Percentiles rank a stretch among this genome's conserved stretches.
phyloP scores from a whole-genome alignment of 2,888 invertebrate species.

The Eumerus sabulonum region DNA sequence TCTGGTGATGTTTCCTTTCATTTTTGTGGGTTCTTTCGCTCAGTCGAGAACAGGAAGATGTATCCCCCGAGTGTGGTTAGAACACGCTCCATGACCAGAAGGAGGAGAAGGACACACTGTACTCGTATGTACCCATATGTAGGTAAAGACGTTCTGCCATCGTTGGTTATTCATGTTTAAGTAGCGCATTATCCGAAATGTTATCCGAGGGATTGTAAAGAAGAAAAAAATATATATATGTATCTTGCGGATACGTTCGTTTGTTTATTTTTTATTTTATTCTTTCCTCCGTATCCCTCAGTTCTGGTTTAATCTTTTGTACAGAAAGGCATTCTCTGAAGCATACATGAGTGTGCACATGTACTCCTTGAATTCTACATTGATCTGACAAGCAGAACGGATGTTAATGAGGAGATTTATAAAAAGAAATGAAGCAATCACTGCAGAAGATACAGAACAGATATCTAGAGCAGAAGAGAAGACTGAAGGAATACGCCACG shows the following conservation, averaged over 20 bases:
- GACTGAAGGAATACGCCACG: neutral
- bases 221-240: neutral
- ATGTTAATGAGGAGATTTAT: conserved; percentile 21
- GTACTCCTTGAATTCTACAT: conserved; percentile 29
- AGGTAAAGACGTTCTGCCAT: conserved; percentile 14
- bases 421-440: conserved; percentile 31
- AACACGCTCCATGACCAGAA: too few species aligned
- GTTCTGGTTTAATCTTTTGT: conserved; percentile 18
- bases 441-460: conserved; percentile 2
- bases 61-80: too few species aligned
- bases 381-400: conserved; percentile 29
- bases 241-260: conserved; percentile 32
- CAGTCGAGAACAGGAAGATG: conserved; percentile 14
- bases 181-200: conserved; percentile 41
- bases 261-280: conserved; percentile 11
- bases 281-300: neutral
- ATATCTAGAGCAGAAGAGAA: neutral
- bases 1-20: conserved; percentile 60
- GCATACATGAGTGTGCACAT: conserved; percentile 22
- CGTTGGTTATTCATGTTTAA: conserved; percentile 36
- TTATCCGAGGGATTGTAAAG: conserved; percentile 20
- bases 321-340: conserved; percentile 47
- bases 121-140: conserved; percentile 1
- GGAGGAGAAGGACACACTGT: conserved; percentile 8
- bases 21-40: conserved; percentile 52